These are phyloP conservation scores for Limnephilus marmoratus DNA, from an alignment of 2,888 invertebrate genomes.

Conservation along the genomic window DNA sequence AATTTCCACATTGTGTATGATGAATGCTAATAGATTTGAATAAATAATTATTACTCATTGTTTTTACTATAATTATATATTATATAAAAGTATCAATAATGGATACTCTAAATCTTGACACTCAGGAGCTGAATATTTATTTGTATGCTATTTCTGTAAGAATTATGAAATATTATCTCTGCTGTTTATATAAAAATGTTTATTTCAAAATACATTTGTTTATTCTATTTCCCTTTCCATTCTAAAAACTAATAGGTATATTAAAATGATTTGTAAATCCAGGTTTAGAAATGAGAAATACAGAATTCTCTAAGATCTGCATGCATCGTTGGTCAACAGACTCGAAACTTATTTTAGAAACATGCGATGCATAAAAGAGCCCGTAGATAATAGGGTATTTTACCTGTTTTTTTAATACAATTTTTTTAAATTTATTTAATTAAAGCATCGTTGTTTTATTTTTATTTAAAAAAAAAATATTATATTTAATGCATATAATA, in stretches of 20 bases:
- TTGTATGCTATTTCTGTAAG: constrained; percentile 53
- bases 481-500: too few species aligned
- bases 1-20: constrained; percentile 12
- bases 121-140: constrained; percentile 42
- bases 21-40: constrained; percentile 25
- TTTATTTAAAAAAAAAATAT: too few species aligned
- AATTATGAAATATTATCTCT: constrained; percentile 54
- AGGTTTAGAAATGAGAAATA: neutral
- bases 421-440: too few species aligned
- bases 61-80: neutral
- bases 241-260: neutral
- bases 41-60: neutral
- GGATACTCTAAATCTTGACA: neutral
- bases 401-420: too few species aligned
- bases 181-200: constrained; percentile 66
- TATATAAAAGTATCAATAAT: neutral
- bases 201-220: constrained; percentile 54
- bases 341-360: too few species aligned
- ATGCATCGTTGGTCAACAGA: too few species aligned
- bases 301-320: neutral
- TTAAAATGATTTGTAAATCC: neutral
- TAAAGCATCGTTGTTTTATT: too few species aligned
- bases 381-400: too few species aligned
- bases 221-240: neutral
- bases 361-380: too few species aligned